Percentiles rank a stretch among this genome's conserved stretches.
These are phyloP conservation scores for Drosophila gaucha DNA, from an alignment of 2,888 invertebrate species.

Conservation along the genomic window DNA sequence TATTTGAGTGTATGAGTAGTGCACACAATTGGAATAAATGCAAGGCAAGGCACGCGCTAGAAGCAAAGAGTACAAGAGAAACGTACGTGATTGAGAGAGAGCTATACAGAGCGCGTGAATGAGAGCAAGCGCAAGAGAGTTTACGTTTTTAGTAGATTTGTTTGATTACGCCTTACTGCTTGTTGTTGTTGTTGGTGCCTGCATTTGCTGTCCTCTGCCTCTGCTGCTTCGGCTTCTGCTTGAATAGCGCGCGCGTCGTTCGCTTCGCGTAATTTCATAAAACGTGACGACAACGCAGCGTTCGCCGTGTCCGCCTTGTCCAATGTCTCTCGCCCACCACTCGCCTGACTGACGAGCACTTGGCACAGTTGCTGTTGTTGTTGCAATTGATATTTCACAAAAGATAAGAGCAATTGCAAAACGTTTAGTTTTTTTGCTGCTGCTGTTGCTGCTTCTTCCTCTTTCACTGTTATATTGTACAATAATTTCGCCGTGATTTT, in stretches of 20 bases:
- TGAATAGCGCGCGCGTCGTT: conserved; percentile 51
- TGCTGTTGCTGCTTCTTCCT: conserved; percentile 22
- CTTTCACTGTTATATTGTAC: conserved; percentile 45
- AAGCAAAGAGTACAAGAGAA: conserved; percentile 16
- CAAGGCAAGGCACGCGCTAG: conserved; percentile 58
- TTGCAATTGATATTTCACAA: conserved; percentile 77
- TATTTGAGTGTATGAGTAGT: conserved; percentile 7
- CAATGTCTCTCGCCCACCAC: conserved; percentile 16
- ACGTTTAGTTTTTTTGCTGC: conserved; percentile 55
- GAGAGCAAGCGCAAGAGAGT: conserved; percentile 20
- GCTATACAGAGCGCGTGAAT: conserved; percentile 12
- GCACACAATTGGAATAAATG: conserved; percentile 22
- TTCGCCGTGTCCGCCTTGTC: conserved; percentile 6
- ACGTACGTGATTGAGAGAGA: conserved; percentile 10
- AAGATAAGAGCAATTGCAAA: conserved; percentile 74
- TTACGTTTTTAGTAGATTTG: conserved; percentile 31
- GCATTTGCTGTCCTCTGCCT: conserved; percentile 35
- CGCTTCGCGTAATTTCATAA: conserved; percentile 73
- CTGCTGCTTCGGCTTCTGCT: conserved; percentile 11
- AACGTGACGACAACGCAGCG: conserved; percentile 69
- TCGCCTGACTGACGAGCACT: conserved; percentile 39
- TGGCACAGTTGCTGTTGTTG: conserved; percentile 49
- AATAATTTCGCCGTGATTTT: conserved; percentile 61
- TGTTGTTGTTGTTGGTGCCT: conserved; percentile 32
- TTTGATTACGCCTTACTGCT: conserved; percentile 30